Base-by-base conservation (phyloP, 2,113 vertebrate species). In the Pollachius pollachius region DNA sequence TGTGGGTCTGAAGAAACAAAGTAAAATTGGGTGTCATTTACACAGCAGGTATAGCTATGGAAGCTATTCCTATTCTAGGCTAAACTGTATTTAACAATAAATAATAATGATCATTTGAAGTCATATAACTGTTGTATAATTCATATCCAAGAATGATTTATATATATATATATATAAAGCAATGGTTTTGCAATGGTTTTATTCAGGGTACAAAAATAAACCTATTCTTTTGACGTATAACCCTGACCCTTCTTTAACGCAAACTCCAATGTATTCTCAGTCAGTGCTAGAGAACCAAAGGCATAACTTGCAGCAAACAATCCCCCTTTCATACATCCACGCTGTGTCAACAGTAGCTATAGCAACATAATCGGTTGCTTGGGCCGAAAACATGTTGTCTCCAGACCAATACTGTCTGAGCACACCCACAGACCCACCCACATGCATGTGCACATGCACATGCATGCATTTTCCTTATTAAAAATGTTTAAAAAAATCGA, bases 321-420 rank as follows among this genome's bases (percentile, higher is more conserved):
- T 76, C 80, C 76, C 71, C 63, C 27, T 62, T 37, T 21, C 70
- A 60, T 30, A 54, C 41, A 77, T 64, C 54, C 71, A 57, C 54
- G 62, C 76, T 77, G 81, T 78, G 86, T 87, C 83, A 90, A 89
- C 85, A 89, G 74, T 74, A 82, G 66, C 85, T 77, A 84, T 82
- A 76, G 84, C 23, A 81, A 89, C 84, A 58, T 52, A 67, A 81
- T 62, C 30, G 63, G 57, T 64, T 54, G 70, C 56, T 54, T 78
- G 67, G 59, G 62, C 19, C 41, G 62, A 72, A 79, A 76, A 16
- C 30, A 27, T 74, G 63, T 65, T 71, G 41, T 34, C 59, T 68
- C 23, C 70, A 48, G 66, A 18, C 59, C n/a, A 23, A 62, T 62
- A 12, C 60, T 60, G 41, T 62, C 3, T 37, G 6, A 62, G 12